A percentile compares a stretch with the other conserved stretches of the same genome.
Conservation (phyloP, 2,888 invertebrate genomes). For the Palloptera scutellata region DNA sequence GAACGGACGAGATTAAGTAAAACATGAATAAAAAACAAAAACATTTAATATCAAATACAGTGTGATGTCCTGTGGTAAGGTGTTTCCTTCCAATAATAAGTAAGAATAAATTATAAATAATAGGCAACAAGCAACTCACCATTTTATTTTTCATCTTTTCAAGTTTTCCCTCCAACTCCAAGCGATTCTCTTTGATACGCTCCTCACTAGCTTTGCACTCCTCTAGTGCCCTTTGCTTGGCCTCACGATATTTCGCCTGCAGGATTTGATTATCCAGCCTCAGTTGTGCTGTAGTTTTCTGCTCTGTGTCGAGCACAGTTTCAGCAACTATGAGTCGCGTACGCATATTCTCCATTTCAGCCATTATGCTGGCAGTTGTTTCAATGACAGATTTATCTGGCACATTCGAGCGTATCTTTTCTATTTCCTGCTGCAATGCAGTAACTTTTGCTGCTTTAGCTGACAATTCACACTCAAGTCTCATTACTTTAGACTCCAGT, state of each 20-base stretch:
- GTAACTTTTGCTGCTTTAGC: constrained; percentile 34
- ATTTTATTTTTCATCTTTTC: constrained; percentile 83
- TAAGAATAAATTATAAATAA: constrained; percentile 16
- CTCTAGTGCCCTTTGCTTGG: constrained; percentile 47
- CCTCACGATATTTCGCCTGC: constrained; percentile 58
- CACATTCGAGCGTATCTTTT: constrained; percentile 29
- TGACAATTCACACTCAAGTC: constrained; percentile 37
- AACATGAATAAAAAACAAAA: neutral
- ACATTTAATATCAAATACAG: constrained; percentile 24
- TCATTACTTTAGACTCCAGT: constrained; percentile 39
- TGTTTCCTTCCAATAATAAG: constrained; percentile 4
- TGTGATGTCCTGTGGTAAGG: constrained; percentile 37
- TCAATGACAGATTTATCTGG: constrained; percentile 9
- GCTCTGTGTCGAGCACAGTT: constrained; percentile 40
- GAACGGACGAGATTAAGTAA: neutral
- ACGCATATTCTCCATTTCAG: constrained; percentile 36
- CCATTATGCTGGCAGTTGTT: neutral
- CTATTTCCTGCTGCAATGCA: constrained; percentile 34
- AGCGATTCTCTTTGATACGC: constrained; percentile 59
- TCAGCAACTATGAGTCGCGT: constrained; percentile 38
- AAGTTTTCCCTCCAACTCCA: constrained; percentile 78
- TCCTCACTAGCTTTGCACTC: constrained; percentile 50
- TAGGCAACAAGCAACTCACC: constrained; percentile 74
- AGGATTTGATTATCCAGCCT: constrained; percentile 56
- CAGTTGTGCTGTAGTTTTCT: constrained; percentile 42